A percentile compares a stretch with the other conserved stretches of the same genome.
Evolutionary conservation across 2,888 invertebrate species (phyloP).

Genomic region (Dryocosmus kuriphilus): DNA sequence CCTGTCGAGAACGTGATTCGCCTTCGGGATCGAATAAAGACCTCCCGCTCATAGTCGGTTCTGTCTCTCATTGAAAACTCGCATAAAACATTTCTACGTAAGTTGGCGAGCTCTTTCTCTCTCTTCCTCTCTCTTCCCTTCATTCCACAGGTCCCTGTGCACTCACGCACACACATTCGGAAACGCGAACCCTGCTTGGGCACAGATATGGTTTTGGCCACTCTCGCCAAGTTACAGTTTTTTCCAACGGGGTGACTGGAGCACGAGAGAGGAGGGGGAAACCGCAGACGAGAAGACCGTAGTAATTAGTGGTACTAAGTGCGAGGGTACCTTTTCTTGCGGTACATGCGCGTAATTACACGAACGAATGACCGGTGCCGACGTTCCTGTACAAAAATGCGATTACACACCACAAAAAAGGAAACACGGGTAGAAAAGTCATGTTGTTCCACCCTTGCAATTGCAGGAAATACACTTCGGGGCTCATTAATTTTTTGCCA

Average conservation of each 20-base stretch:
- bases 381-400: slow-evolving; percentile 21
- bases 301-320: slow-evolving; percentile 72
- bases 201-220: slow-evolving; percentile 21
- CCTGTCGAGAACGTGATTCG: slow-evolving; percentile 74
- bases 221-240: slow-evolving; percentile 39
- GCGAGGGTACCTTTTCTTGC: slow-evolving; percentile 71
- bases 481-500: neutral
- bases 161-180: slow-evolving; percentile 12
- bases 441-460: slow-evolving; percentile 18
- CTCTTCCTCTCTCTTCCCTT: slow-evolving; percentile 29
- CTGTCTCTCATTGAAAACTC: slow-evolving; percentile 64
- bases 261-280: slow-evolving; percentile 51
- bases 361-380: slow-evolving; percentile 55
- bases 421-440: slow-evolving; percentile 6
- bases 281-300: slow-evolving; percentile 45
- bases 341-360: slow-evolving; percentile 54
- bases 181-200: neutral
- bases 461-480: neutral
- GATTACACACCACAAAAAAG: slow-evolving; percentile 27
- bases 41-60: slow-evolving; percentile 66
- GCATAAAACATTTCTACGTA: slow-evolving; percentile 56
- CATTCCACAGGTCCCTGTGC: slow-evolving; percentile 33
- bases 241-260: slow-evolving; percentile 44
- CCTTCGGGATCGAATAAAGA: slow-evolving; percentile 75
- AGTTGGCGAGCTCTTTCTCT: slow-evolving; percentile 37